Conservation (phyloP, 2,113 vertebrate species). For the Lepus americanus region DNA sequence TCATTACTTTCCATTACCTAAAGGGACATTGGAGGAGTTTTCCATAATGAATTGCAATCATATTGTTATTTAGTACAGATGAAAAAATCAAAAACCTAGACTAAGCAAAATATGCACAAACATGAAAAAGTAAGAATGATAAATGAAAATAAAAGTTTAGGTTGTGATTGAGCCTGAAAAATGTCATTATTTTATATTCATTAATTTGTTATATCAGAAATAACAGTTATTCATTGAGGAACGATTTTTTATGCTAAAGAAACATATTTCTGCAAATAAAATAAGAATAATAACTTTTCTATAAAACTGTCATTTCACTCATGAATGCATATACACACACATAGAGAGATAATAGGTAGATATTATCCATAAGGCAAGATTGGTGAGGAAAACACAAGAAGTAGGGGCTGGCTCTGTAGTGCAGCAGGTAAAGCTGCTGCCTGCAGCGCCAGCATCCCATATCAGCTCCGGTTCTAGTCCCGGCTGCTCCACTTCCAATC, state of each 20-base stretch:
- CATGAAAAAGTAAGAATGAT: neutral
- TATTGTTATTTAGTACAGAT: slow-evolving; percentile 9
- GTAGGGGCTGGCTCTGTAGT: too few relatives aligned
- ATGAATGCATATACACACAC: neutral
- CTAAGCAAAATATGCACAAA: neutral
- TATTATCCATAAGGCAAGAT: too few relatives aligned
- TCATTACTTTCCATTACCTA: neutral
- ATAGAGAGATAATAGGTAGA: too few relatives aligned
- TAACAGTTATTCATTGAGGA: neutral
- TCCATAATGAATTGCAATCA: neutral
- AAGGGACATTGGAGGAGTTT: neutral
- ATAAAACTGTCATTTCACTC: neutral
- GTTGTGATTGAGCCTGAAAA: neutral
- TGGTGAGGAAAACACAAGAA: too few relatives aligned
- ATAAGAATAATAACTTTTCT: neutral
- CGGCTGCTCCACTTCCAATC: too few relatives aligned
- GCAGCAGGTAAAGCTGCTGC: too few relatives aligned
- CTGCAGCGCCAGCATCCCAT: too few relatives aligned
- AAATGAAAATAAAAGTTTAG: neutral
- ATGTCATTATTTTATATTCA: neutral
- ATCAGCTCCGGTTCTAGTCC: too few relatives aligned
- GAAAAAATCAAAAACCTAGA: neutral
- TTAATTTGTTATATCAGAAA: neutral
- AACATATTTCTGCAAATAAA: neutral
- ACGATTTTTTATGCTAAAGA: neutral